Base-by-base conservation (phyloP, 2,113 vertebrate genomes). In the Chlorodrepanis virens region DNA sequence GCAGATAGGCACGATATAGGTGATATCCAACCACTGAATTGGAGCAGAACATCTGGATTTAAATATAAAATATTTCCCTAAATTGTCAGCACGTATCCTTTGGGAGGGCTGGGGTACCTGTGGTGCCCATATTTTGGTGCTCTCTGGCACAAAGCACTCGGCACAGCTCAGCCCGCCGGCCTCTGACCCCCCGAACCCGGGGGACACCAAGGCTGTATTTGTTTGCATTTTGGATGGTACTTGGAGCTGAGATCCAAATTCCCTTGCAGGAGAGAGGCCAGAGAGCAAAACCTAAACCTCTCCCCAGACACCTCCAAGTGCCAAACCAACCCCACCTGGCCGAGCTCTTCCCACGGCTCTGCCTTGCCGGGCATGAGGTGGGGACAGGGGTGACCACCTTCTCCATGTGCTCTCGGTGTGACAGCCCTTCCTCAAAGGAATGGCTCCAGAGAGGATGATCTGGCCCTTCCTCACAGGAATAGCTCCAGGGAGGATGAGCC, bases 101-200 rank as follows among this genome's bases (percentile, higher is more conserved):
- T 8, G 7, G 11, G 31, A 10, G 10, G 2, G 2, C 4, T 15
- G 83, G 31, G 63, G 70, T 25, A 14, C 60, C 13, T 2, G 2
- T 0, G 6, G 16, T 19, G 67, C 27, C 53, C 4, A 0, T 3
- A 1, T 14, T 44, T 28, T 13, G 53, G 40, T 9, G 35, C 18
- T 10, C 0, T 10, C 54, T 69, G 40, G 11, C 64, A 69, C 47
- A 28, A 10, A 45, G 45, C 64, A 5, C 54, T 39, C 5, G 54
- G 59, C 47, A 9, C 1, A 3, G 17, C 37, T 39, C 72, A 15
- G 45, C 53, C 27, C 0, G 0, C 9, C 5, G 6, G 60, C 61
- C 72, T 89, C 68, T 16, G 24, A n/a, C 56, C 69, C 60, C 45
- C 44, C 57, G 21, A 9, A 71, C 1, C 39, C 0, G 3, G 42